Percentiles rank a stretch among this genome's conserved stretches.
These are phyloP conservation scores for Macrotis lagotis DNA, from an alignment of 2,113 vertebrate genomes.

Conservation along the genomic window DNA sequence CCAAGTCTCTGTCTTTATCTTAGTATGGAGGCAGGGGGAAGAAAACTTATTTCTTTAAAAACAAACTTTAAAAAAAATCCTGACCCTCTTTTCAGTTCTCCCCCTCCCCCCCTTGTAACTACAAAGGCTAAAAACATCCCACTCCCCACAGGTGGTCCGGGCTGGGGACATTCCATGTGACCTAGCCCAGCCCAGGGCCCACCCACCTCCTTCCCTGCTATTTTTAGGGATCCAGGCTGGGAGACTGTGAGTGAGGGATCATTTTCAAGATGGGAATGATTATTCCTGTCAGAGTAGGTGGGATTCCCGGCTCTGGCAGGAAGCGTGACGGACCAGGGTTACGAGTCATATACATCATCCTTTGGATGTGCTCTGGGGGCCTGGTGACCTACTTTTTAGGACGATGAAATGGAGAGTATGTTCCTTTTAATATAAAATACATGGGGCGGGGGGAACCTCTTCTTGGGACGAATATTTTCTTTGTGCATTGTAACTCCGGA, in stretches of 20 bases:
- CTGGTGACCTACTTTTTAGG: not conserved
- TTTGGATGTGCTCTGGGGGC: not conserved
- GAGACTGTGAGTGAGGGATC: not conserved
- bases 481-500: not conserved
- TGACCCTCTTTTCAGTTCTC: not conserved
- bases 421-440: not conserved
- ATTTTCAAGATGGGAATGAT: not conserved
- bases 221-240: not conserved
- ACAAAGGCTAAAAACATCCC: not conserved
- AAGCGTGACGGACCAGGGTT: not conserved
- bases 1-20: not conserved
- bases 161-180: conserved; percentile 1
- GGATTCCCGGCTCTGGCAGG: not conserved
- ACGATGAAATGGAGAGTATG: not conserved
- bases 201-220: not conserved
- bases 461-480: not conserved
- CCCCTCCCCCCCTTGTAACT: not conserved
- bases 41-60: not conserved
- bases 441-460: too few relatives aligned
- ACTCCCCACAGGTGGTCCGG: not conserved
- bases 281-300: not conserved
- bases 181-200: not conserved
- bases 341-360: not conserved
- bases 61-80: not conserved
- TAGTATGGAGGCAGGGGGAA: not conserved